A percentile compares a stretch with the other conserved stretches of the same genome.
Evolutionary conservation across 2,113 vertebrate species (phyloP).

Genomic region (Willisornis vidua): DNA sequence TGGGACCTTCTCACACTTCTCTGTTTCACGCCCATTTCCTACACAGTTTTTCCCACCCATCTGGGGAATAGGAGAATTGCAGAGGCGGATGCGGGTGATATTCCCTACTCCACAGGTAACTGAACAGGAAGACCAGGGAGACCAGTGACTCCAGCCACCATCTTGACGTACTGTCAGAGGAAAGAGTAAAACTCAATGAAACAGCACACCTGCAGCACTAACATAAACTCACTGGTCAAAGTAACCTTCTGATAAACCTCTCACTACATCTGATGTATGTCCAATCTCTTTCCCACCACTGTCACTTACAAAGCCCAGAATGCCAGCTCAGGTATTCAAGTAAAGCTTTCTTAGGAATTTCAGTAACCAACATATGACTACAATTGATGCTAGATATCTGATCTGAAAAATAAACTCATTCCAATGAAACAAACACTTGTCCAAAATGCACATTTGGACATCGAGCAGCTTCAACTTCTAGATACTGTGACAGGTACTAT

Average conservation of each 20-base stretch:
- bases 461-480: background rate
- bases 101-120: conserved; percentile 91
- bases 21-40: conserved; percentile 91
- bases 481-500: background rate
- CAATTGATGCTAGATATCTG: background rate
- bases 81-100: conserved; percentile 94
- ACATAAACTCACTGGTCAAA: background rate
- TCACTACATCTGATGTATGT: background rate
- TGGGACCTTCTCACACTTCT: conserved; percentile 84
- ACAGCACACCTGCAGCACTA: background rate
- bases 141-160: conserved; percentile 97
- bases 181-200: background rate
- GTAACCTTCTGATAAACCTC: background rate
- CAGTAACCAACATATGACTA: background rate
- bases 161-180: conserved; percentile 86
- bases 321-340: background rate
- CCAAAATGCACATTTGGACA: background rate
- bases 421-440: background rate
- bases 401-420: background rate
- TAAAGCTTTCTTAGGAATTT: background rate
- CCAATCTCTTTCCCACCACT: background rate
- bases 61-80: conserved; percentile 94
- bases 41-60: conserved; percentile 90
- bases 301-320: background rate
- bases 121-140: conserved; percentile 95